Conservation (phyloP, 2,888 invertebrate species). For the Craniophora ligustri region DNA sequence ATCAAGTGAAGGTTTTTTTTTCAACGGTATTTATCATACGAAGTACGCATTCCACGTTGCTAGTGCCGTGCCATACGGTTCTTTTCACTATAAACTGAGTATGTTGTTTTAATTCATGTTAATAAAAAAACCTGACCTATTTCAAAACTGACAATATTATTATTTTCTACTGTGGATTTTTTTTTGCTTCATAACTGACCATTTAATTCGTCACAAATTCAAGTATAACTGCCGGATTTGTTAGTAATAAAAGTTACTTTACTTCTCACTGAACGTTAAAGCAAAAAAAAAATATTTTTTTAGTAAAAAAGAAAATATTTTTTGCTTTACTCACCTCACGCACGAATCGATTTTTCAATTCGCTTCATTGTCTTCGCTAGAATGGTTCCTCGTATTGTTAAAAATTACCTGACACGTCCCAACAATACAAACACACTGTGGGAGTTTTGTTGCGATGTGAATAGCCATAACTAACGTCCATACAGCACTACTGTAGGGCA, state of each 20-base stretch:
- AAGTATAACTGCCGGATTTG: too few species aligned
- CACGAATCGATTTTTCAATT: slow-evolving; percentile 10
- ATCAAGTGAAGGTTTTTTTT: neutral
- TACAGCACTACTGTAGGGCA: slow-evolving; percentile 7
- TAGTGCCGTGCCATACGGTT: slow-evolving; percentile 18
- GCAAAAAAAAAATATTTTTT: too few species aligned
- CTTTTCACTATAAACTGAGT: slow-evolving; percentile 8
- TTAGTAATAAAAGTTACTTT: too few species aligned
- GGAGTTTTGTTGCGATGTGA: slow-evolving; percentile 25
- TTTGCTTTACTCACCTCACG: slow-evolving; percentile 10
- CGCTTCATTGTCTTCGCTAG: slow-evolving; percentile 42
- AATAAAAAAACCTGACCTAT: slow-evolving; percentile 5
- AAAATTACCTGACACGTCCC: slow-evolving; percentile 51
- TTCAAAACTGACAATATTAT: slow-evolving; percentile 1
- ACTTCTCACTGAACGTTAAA: too few species aligned
- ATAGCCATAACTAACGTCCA: slow-evolving; percentile 21
- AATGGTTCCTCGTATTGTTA: slow-evolving; percentile 43
- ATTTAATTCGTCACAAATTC: too few species aligned
- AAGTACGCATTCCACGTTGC: slow-evolving; percentile 13
- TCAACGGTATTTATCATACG: too few species aligned
- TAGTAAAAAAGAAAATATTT: too few species aligned
- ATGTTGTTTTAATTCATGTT: neutral
- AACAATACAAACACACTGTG: slow-evolving; percentile 36
- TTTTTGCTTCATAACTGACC: neutral
- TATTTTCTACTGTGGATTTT: neutral